Evolutionary conservation across 2,888 invertebrate genomes (phyloP).

Genomic region (Lepidochrysops patricia): DNA sequence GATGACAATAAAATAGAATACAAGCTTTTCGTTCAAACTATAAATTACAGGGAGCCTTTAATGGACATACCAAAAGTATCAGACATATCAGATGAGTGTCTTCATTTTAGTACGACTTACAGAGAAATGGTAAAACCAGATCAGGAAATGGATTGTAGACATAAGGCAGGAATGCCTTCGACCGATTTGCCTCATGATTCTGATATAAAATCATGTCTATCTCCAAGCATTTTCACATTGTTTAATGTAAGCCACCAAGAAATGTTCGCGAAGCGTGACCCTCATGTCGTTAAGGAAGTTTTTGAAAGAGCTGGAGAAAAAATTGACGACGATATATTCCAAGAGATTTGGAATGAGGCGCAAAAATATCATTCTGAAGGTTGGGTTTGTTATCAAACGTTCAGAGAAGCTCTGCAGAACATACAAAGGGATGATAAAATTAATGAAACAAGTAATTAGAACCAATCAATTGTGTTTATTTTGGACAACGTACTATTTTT

Average conservation of each 20-base stretch:
- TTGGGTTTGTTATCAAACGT: conserved; percentile 72
- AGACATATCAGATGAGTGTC: conserved; percentile 43
- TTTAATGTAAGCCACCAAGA: conserved; percentile 51
- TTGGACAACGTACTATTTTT: too few relatives aligned
- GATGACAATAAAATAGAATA: conserved; percentile 62
- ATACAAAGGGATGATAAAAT: conserved; percentile 21
- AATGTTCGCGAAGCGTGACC: conserved; percentile 52
- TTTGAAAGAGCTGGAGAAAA: conserved; percentile 68
- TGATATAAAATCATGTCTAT: conserved; percentile 44
- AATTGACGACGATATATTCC: conserved; percentile 63
- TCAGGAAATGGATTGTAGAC: conserved; percentile 32
- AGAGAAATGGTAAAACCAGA: conserved; percentile 53
- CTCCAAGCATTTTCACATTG: conserved; percentile 47
- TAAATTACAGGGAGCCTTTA: conserved; percentile 56
- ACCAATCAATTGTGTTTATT: conserved; percentile 1
- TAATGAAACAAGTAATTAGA: conserved; percentile 13
- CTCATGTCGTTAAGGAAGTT: conserved; percentile 48
- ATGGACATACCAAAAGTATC: conserved; percentile 55
- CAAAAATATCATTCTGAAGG: conserved; percentile 62
- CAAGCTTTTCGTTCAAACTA: conserved; percentile 58
- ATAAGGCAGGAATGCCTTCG: conserved; percentile 54
- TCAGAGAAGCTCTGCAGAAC: conserved; percentile 41
- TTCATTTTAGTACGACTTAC: conserved; percentile 55
- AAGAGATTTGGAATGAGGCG: conserved; percentile 66
- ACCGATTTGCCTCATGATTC: conserved; percentile 50